Conservation (phyloP, 2,797 vertebrate genomes). For the Allobates femoralis region DNA sequence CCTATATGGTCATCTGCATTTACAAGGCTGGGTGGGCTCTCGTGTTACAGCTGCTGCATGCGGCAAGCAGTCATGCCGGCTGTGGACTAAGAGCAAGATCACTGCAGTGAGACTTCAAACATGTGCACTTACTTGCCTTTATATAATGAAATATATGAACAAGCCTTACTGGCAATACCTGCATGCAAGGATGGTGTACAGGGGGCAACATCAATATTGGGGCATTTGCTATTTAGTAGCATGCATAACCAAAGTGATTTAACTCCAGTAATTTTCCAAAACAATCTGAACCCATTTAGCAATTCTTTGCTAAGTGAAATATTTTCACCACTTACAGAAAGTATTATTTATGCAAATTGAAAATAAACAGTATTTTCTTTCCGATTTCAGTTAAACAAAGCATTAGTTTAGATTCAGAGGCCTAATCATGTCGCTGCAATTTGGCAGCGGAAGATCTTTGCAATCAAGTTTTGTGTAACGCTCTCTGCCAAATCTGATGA, state of each 20-base stretch:
- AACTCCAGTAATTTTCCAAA: neutral
- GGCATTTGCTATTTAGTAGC: neutral
- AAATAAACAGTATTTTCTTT: neutral
- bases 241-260: neutral
- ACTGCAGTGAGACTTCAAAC: no score
- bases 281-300: neutral
- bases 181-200: neutral
- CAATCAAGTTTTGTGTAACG: constrained; percentile 6
- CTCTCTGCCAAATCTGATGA: neutral
- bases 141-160: no score
- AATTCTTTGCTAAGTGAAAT: neutral
- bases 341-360: neutral
- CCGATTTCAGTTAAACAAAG: neutral
- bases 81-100: no score
- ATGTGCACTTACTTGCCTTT: no score
- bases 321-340: neutral
- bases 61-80: no score
- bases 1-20: no score
- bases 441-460: neutral
- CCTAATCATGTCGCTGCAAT: neutral
- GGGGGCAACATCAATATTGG: neutral
- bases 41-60: no score
- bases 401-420: neutral
- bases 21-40: no score
- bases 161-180: no score